Percentiles rank a stretch among this genome's conserved stretches.
Evolutionary conservation across 1,140 invertebrate genomes (phyloP).

Genomic region (Aphelenchoides fujianensis): DNA sequence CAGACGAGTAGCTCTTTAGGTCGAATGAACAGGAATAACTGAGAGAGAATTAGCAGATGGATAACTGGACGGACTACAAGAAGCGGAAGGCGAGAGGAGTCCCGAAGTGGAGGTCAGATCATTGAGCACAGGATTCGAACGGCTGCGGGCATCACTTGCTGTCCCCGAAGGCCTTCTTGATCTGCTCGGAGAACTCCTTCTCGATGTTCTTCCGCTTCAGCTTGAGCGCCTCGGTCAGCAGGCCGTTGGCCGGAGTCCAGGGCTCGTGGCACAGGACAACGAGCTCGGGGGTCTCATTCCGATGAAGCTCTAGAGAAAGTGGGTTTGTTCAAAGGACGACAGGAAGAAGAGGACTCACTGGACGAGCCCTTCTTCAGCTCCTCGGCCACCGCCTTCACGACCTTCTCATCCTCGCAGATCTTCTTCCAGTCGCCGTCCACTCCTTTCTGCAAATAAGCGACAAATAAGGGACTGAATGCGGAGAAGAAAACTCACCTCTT

Average conservation of each 20-base stretch:
- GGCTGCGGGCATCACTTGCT: slow-evolving; percentile 55
- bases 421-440: slow-evolving; percentile 45
- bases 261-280: slow-evolving; percentile 81
- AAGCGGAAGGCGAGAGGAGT: neutral
- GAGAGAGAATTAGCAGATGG: neutral
- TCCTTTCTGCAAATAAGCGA: slow-evolving; percentile 56
- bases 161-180: slow-evolving; percentile 89
- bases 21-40: neutral
- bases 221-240: slow-evolving; percentile 97
- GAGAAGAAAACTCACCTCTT: slow-evolving; percentile 57
- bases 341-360: too few species aligned
- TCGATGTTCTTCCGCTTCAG: slow-evolving; percentile 91
- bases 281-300: slow-evolving; percentile 86
- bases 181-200: slow-evolving; percentile 81
- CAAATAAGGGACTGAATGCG: too few species aligned
- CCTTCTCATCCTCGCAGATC: slow-evolving; percentile 53
- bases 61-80: neutral
- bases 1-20: too few species aligned
- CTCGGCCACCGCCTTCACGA: slow-evolving; percentile 47
- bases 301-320: too few species aligned
- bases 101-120: neutral
- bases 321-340: slow-evolving; percentile 78
- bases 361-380: slow-evolving; percentile 52
- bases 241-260: slow-evolving; percentile 90
- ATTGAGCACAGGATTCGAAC: too few species aligned